phyloP scores from a whole-genome alignment of 1,140 invertebrate genomes.

The Spodoptera frugiperda region DNA sequence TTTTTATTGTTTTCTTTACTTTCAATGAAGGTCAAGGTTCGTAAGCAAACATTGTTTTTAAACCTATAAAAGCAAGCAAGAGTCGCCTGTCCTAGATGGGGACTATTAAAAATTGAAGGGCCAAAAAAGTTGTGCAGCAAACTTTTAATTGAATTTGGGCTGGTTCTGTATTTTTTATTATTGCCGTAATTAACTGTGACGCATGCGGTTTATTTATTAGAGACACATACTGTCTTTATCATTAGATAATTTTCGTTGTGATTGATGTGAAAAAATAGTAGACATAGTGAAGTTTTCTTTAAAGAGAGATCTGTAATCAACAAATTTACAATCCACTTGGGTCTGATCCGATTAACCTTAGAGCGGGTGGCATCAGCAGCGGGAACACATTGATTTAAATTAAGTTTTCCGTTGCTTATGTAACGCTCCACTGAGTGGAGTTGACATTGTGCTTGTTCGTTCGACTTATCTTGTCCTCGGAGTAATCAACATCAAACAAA shows the following conservation, averaged over 20 bases:
- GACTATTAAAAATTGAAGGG: neutral
- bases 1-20: neutral
- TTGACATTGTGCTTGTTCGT: constrained; percentile 40
- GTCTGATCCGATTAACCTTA: constrained; percentile 22
- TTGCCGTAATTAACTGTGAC: neutral
- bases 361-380: neutral
- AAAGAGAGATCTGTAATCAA: neutral
- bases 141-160: constrained; percentile 1
- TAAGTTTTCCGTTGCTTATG: constrained; percentile 36
- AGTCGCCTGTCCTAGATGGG: neutral
- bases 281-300: neutral
- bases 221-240: neutral
- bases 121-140: neutral
- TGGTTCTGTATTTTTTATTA: constrained; percentile 1
- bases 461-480: constrained; percentile 23
- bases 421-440: constrained; percentile 13
- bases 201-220: neutral
- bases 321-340: constrained; percentile 7
- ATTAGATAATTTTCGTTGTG: no score
- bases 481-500: constrained; percentile 7
- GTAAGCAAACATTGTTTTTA: no score
- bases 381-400: constrained; percentile 30
- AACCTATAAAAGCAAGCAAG: neutral
- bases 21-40: neutral
- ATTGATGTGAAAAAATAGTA: neutral